These are phyloP conservation scores for Stenodera caucasica DNA, from an alignment of 2,888 invertebrate species.

Conservation along the genomic window DNA sequence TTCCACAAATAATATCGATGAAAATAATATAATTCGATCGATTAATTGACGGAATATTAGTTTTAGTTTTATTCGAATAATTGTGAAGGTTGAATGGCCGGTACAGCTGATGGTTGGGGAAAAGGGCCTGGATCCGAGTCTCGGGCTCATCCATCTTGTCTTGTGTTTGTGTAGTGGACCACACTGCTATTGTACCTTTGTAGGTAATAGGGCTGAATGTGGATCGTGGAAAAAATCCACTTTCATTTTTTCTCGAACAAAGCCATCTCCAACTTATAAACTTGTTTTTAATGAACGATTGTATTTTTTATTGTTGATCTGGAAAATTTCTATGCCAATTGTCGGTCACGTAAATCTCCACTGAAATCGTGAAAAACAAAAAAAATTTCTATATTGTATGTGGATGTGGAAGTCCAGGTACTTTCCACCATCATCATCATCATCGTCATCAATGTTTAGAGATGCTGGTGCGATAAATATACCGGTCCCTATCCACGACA, in stretches of 20 bases:
- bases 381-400: background rate
- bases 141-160: constrained; percentile 52
- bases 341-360: constrained; percentile 3
- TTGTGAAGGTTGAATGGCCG: too few relatives aligned
- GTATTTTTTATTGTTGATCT: background rate
- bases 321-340: background rate
- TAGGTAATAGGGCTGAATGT: constrained; percentile 27
- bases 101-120: background rate
- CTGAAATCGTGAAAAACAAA: too few relatives aligned
- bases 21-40: too few relatives aligned
- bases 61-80: too few relatives aligned
- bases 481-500: constrained; percentile 40
- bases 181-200: constrained; percentile 48
- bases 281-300: constrained; percentile 3
- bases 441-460: constrained; percentile 17
- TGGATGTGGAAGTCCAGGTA: constrained; percentile 1
- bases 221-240: constrained; percentile 21
- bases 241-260: constrained; percentile 7
- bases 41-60: too few relatives aligned
- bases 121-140: constrained; percentile 34
- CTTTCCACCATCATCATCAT: background rate
- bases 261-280: background rate
- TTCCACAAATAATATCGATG: too few relatives aligned
- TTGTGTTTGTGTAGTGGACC: constrained; percentile 55
- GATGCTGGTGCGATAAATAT: constrained; percentile 46